Base-by-base conservation (phyloP, 2,888 invertebrate species). In the Aleiodes leptofemur region DNA sequence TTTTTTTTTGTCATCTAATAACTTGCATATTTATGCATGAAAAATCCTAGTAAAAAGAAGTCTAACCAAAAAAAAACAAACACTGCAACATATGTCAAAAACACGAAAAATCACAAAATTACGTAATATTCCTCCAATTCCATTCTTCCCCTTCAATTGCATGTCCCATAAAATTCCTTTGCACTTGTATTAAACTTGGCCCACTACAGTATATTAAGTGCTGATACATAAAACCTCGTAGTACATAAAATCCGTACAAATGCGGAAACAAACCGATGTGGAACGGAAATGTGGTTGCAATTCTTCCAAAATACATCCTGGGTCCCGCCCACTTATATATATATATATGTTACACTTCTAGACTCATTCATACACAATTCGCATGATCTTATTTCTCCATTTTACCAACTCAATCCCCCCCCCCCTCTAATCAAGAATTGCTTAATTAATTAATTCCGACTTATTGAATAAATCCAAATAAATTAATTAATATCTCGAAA, bases 41-140 rank as follows among this genome's bases (percentile, higher is more conserved):
- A 23, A 23, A 23, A 23, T 23, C 23, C 34, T 34, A 23, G 34
- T 6, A 34, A 34, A 34, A 34, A 34, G 6, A 34, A 34, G 3
- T 31, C 23, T 23, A 23, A 23, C 23, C 1, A 23, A 23, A 23
- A 34, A 34, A 34, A 34, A 34, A 34, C 34, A 34, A 34, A 34
- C 23, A 23, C 23, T 13, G 1, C 11, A n/a, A 9, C 29, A n/a
- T 59, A 8, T 31, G 38, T 34, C 29, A 84, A 86, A 23, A 86
- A 85, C 61, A 72, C 73, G 83, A 84, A 83, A 86, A 87, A 85
- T 86, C 86, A 85, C 83, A 83, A 83, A 82, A 83, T 86, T 86
- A 86, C 85, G 85, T 86, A 84, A 85, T 86, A 72, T 31, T 82
- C 81, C 85, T 81, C 81, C 80, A 82, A 77, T 77, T 23, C 1